phyloP scores from a whole-genome alignment of 2,888 invertebrate genomes.

The Troides oblongomaculatus region DNA sequence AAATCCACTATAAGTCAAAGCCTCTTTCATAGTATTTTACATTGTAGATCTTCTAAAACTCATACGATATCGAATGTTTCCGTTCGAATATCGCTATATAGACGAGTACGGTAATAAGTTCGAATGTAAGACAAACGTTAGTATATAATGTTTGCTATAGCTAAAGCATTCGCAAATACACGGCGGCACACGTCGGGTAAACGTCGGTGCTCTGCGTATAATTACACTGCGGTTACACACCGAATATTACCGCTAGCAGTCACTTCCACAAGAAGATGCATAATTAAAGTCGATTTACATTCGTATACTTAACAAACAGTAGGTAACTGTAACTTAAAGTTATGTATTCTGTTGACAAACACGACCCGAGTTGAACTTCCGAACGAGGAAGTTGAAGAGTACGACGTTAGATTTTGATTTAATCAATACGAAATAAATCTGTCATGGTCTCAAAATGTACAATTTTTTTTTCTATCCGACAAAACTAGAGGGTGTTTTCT shows the following conservation, averaged over 20 bases:
- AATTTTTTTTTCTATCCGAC: too few species aligned
- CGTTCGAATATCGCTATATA: constrained; percentile 2
- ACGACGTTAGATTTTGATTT: background rate
- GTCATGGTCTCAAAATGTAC: too few species aligned
- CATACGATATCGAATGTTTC: background rate
- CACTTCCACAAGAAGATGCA: constrained; percentile 22
- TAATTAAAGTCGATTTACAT: constrained; percentile 25
- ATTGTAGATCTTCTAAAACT: background rate
- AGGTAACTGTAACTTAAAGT: constrained; percentile 12
- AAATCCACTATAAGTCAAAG: too few species aligned
- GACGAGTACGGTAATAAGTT: constrained; percentile 11
- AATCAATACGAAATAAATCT: background rate
- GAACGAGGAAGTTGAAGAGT: background rate
- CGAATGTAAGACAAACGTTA: constrained; percentile 15
- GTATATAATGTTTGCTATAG: constrained; percentile 18
- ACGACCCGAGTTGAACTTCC: constrained; percentile 4
- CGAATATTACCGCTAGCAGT: constrained; percentile 20
- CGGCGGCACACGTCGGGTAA: constrained; percentile 6
- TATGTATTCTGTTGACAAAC: constrained; percentile 11
- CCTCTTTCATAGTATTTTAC: too few species aligned
- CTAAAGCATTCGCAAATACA: constrained; percentile 15
- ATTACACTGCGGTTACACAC: constrained; percentile 20
- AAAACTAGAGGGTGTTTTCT: too few species aligned
- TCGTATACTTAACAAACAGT: constrained; percentile 21
- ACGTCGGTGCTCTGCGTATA: constrained; percentile 19